phyloP scores from a whole-genome alignment of 2,797 vertebrate genomes.

The Hybognathus amarus region DNA sequence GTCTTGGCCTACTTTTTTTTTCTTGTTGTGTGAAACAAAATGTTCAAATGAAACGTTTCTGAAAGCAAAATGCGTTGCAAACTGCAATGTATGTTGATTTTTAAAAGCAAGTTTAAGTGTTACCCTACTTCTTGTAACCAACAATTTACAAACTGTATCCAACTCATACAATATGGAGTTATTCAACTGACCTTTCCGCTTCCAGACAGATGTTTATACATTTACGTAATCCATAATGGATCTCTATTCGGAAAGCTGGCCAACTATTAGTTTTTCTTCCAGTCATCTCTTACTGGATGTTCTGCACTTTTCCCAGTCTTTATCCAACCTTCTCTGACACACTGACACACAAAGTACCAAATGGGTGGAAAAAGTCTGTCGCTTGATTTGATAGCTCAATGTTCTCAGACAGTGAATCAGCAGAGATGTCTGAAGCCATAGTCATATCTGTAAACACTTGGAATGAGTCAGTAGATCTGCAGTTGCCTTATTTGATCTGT shows the following conservation, averaged over 20 bases:
- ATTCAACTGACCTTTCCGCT: slow-evolving; percentile 38
- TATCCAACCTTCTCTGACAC: slow-evolving; percentile 44
- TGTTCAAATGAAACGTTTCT: not conserved
- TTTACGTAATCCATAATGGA: slow-evolving; percentile 16
- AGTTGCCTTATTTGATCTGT: slow-evolving; percentile 20
- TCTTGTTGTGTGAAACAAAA: not conserved
- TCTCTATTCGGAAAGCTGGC: slow-evolving; percentile 39
- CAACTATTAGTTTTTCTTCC: slow-evolving; percentile 37
- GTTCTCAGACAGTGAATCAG: slow-evolving; percentile 74
- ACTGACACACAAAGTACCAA: slow-evolving; percentile 49
- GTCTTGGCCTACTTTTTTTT: not conserved
- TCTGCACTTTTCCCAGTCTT: slow-evolving; percentile 38
- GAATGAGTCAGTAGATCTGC: slow-evolving; percentile 65
- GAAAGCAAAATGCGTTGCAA: not conserved
- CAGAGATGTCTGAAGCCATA: slow-evolving; percentile 64
- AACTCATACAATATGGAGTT: slow-evolving; percentile 8
- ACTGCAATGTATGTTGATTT: not conserved
- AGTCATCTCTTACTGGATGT: slow-evolving; percentile 49
- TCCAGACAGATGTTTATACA: slow-evolving; percentile 46
- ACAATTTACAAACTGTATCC: not conserved
- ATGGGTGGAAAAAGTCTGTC: slow-evolving; percentile 44
- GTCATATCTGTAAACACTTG: slow-evolving; percentile 61
- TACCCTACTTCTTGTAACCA: slow-evolving; percentile 16
- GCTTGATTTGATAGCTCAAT: slow-evolving; percentile 56
- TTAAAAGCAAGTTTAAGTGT: slow-evolving; percentile 5